These are phyloP conservation scores for Coelopa frigida DNA, from an alignment of 1,140 invertebrate species.

Conservation along the genomic window DNA sequence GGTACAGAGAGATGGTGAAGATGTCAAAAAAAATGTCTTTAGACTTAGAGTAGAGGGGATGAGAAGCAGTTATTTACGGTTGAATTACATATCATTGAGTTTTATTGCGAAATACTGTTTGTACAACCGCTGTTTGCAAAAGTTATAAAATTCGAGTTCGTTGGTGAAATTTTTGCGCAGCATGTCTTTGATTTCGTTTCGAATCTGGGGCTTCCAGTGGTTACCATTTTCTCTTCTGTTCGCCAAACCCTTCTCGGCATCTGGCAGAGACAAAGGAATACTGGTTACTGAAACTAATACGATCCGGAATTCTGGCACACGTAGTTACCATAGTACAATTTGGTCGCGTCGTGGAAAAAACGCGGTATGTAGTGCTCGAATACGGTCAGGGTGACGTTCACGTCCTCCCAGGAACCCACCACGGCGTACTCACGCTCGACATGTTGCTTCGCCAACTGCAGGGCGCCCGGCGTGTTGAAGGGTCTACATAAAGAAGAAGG, in stretches of 20 bases:
- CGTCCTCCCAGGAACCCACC: slow-evolving; percentile 76
- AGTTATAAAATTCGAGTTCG: slow-evolving; percentile 82
- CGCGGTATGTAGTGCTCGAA: slow-evolving; percentile 73
- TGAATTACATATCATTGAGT: slow-evolving; percentile 18
- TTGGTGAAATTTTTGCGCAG: slow-evolving; percentile 73
- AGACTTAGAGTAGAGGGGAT: no score
- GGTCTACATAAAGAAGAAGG: slow-evolving; percentile 56
- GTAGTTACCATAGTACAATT: not conserved
- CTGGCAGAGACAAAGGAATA: no score
- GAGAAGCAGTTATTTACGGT: not conserved
- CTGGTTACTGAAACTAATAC: no score
- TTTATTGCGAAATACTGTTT: slow-evolving; percentile 63
- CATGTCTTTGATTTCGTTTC: slow-evolving; percentile 70
- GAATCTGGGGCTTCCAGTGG: slow-evolving; percentile 46
- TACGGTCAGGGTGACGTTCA: slow-evolving; percentile 71
- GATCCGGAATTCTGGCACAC: no score
- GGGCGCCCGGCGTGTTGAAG: slow-evolving; percentile 67
- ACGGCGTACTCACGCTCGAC: slow-evolving; percentile 77
- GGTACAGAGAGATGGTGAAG: no score
- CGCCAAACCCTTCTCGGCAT: no score
- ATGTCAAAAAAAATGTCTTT: no score
- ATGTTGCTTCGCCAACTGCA: slow-evolving; percentile 69
- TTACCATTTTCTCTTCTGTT: no score
- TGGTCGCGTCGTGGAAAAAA: slow-evolving; percentile 52
- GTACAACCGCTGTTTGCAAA: slow-evolving; percentile 71